Base-by-base conservation (phyloP, 2,113 vertebrate species). In the Ophthalmolycus amberensis region DNA sequence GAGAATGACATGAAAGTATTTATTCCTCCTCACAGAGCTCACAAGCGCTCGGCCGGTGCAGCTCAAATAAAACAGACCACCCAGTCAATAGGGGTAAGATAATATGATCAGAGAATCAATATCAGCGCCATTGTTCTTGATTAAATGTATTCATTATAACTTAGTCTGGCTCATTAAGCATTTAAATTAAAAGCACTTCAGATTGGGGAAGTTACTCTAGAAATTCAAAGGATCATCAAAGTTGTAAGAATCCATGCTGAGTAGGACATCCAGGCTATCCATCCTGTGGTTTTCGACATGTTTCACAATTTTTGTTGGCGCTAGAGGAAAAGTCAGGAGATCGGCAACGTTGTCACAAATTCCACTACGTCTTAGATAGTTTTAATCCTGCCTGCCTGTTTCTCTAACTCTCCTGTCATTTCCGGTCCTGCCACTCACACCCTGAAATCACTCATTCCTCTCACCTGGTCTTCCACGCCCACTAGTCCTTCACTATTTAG, bases 111-210 rank as follows among this genome's bases (percentile, higher is more conserved):
- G 88, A 85, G 89, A 88, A 83, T 83, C 75, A 84, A 83, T 82
- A 15, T 29, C 65, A 75, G 72, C 78, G 66, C 52, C 68, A 77
- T 60, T 85, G 76, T 81, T 85, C 71, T 82, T 88, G 59, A 87
- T 90, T 83, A 87, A 81, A 88, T 66, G 5, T 83, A 85, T 85
- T 88, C 64, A 79, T 90, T 85, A 80, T 48, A 75, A 82, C 29
- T 48, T 75, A 40, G 5, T 86, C 74, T 40, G 64, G 66, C 74
- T 79, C 74, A 63, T 54, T 65, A 32, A 38, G 66, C 63, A 76
- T 67, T 58, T 83, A 77, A 34, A 83, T 40, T 71, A 74, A 85
- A 71, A 34, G 64, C 5, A 12, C 50, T 77, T 82, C 22, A 68
- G 70, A 75, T 52, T 62, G 40, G 27, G 25, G 10, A 76, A 82